phyloP scores from a whole-genome alignment of 1,140 invertebrate species.

The Melanaphis sacchari region DNA sequence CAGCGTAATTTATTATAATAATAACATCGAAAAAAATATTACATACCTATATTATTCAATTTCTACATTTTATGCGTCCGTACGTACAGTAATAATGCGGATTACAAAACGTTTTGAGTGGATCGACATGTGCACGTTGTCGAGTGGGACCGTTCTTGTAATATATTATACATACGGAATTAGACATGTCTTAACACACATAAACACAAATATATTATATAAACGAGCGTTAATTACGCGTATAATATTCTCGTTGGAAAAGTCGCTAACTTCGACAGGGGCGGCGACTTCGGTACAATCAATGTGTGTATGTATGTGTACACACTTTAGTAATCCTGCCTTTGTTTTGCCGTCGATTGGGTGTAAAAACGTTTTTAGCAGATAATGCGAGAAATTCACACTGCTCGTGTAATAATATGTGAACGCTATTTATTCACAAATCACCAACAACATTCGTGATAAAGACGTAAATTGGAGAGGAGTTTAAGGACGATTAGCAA shows the following conservation, averaged over 20 bases:
- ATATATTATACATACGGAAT: neutral
- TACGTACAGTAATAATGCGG: neutral
- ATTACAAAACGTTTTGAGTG: slow-evolving; percentile 2
- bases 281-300: neutral
- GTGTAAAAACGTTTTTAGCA: neutral
- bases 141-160: neutral
- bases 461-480: too few species aligned
- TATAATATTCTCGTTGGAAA: neutral
- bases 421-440: neutral
- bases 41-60: neutral
- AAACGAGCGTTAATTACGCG: neutral
- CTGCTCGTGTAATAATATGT: neutral
- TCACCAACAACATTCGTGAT: neutral
- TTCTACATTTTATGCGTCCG: neutral
- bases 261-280: neutral
- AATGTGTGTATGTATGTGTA: neutral
- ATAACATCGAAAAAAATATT: neutral
- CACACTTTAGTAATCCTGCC: neutral
- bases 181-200: neutral
- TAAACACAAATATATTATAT: neutral
- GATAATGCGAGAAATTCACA: neutral
- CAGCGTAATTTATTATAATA: neutral
- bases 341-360: neutral
- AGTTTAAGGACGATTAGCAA: too few species aligned
- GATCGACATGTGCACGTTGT: neutral